Evolutionary conservation across 1,140 invertebrate genomes (phyloP), one percentile per base, ranked within the genome.

Genomic region (Gryllus bimaculatus): DNA sequence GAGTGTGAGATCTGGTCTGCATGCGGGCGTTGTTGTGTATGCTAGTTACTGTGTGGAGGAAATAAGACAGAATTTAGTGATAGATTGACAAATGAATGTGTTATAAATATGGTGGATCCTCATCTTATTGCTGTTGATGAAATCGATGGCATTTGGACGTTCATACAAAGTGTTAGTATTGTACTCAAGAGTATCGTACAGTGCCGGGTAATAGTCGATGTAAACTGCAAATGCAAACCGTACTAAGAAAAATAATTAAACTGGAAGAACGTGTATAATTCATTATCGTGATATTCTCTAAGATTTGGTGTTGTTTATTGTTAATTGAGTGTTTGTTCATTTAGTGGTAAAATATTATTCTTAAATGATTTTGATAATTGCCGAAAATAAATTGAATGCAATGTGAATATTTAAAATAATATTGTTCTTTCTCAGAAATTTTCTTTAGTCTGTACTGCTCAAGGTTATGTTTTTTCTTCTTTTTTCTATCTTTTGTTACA

Each of bases 121-220:
- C 81, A 84, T 47, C 80, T 84, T 66, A 82, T 83, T 54, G 80
- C 82, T 39, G 83, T 83, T 47, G 83, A 85, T 77, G 81, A 82
- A 76, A 85, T 86, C 77, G 84, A 86, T 79, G 84, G 86, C 79
- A 81, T 86, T 73, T 85, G 85, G 83, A 84, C 85, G n/a, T 86
- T 86, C 79, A 78, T 86, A 47, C 85, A 85, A 79, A 86, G 83
- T 78, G 86, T 86, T 81, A 85, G 85, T 85, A 79, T 79, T 12
- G 8, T 76, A 77, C 47, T 74, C 20, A 26, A 78, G 18, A 8
- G 10, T 66, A 66, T 66, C 18, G 18, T 66, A 66, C 10, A 66
- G 54, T 13, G 18, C 54, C 54, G 54, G 54, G 10, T 66, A 10
- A 10, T 66, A 66, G 54, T 66, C 18, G 54, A 66, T 66, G 54